Base-by-base conservation (phyloP, 2,113 vertebrate species). In the Bucco capensis region DNA sequence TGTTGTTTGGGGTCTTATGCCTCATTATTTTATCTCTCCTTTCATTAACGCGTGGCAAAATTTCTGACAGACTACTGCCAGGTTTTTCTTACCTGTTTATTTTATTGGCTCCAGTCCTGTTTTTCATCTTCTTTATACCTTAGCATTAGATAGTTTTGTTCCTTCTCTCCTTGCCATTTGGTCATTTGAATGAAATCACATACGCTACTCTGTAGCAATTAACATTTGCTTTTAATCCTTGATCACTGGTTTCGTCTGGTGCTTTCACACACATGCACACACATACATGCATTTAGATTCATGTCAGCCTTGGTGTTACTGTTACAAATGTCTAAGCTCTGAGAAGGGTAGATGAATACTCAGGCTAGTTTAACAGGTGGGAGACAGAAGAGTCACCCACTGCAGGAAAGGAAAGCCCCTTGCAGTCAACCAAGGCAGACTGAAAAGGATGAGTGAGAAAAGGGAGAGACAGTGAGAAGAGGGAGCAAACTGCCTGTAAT, bases 21-120 rank as follows among this genome's bases (percentile, higher is more conserved):
- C 77, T 94, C 70, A 24, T 92, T 93, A 90, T 86, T 92, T 81
- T 62, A 46, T 81, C 83, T 93, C 11, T 4, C 69, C 51, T 89
- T 61, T 92, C 33, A 27, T 89, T 84, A 92, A 65, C 51, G 69
- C 22, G 22, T 38, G 70, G 82, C 74, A 89, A 85, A 92, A 95
- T 92, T 94, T 87, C 82, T 91, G 61, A 84, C 42, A 89, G 78
- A 78, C 30, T 38, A 84, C 89, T 91, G 87, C 93, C 74, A 71
- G 70, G 81, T 56, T 94, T 78, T 89, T 74, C 57, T 90, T 86
- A 82, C 47, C 90, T 71, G 38, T 17, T 54, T 83, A 35, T 91
- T 89, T 91, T 71, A 65, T 88, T 92, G 83, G 58, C 46, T 93
- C 40, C 40, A 64, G 44, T 75, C 6, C 46, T 67, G 2, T 28